A percentile compares a stretch with the other conserved stretches of the same genome.
These are phyloP conservation scores for Octonoba sinensis DNA, from an alignment of 2,888 invertebrate genomes.

Conservation along the genomic window DNA sequence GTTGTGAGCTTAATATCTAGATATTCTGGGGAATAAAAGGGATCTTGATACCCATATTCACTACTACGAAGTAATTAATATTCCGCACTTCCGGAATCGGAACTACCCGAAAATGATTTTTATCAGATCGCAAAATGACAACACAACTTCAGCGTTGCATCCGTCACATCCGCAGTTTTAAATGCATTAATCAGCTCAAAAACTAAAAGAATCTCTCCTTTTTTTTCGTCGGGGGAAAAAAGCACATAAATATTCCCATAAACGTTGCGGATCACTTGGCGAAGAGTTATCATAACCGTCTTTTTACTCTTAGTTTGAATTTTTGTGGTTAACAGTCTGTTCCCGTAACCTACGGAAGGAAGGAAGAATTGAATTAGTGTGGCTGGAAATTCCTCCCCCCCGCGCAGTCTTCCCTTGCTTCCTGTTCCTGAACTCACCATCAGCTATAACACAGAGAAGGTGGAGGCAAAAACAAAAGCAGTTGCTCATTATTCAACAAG, in stretches of 20 bases:
- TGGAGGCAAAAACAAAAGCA: conserved; percentile 56
- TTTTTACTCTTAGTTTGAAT: conserved; percentile 32
- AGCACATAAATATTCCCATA: conserved; percentile 21
- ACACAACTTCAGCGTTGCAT: conserved; percentile 31
- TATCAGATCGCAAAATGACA: conserved; percentile 45
- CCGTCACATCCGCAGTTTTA: conserved; percentile 37
- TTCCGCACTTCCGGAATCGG: too few species aligned
- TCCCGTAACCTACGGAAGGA: conserved; percentile 54
- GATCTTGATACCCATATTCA: too few species aligned
- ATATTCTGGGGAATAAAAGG: too few species aligned
- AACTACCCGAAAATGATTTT: conserved; percentile 19
- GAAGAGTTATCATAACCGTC: conserved; percentile 42
- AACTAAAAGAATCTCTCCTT: not conserved
- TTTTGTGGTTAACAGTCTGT: conserved; percentile 27
- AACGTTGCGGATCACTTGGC: conserved; percentile 8
- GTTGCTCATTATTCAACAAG: conserved; percentile 59
- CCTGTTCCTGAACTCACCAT: not conserved
- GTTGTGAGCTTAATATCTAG: too few species aligned
- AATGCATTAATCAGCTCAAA: conserved; percentile 42
- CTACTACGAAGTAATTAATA: too few species aligned
- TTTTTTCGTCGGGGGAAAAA: not conserved
- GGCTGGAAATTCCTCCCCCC: not conserved
- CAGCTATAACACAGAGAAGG: conserved; percentile 53
- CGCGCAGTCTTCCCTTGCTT: conserved; percentile 13
- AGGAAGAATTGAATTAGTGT: conserved; percentile 62